Base-by-base conservation (phyloP, 2,888 invertebrate genomes). In the Mesorhabditis sp. region DNA sequence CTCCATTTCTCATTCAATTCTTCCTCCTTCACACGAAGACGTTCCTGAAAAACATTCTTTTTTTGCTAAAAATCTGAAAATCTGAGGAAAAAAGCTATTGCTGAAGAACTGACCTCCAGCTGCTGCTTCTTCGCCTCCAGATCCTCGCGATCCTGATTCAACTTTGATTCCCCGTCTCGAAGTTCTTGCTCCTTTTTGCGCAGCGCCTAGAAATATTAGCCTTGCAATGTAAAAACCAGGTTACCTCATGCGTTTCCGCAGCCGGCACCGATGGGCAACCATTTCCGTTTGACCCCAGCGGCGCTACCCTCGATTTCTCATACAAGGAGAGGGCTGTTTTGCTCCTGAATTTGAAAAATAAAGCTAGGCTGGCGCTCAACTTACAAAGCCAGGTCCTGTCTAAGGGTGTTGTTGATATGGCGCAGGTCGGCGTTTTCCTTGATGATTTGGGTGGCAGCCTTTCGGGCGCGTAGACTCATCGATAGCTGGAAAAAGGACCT, bases 261-360 rank as follows among this genome's bases (percentile, higher is more conserved):
- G 58, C 7, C n/a, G 58, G n/a, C 7, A 50, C 58, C n/a, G 58
- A 50, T 50, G 58, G n/a, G 28, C 28, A 28, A 50, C 58, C 58
- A n/a, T 10, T 50, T 50, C 58, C 58, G 58, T 50, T 50, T 50
- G 58, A 10, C n/a, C 58, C 58, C 58, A 50, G n/a, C 58, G 58
- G 58, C 58, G 58, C 58, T n/a, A 50, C 58, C n/a, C 58, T 10
- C 58, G 58, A 50, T 50, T 50, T 50, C 58, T 50, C 58, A n/a
- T 50, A 50, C 58, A 50, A 50, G 2, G 58, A 50, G 10, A 50
- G 58, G 1, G 58, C 58, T 50, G 58, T 50, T 50, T n/a, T 50
- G n/a, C 58, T 50, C 58, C 58, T 50, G n/a, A 28, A 28, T 28
- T 28, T 28, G 1, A 1, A 2, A 28, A 28, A 28, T 28, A 28